Conservation (phyloP, 2,113 vertebrate species). For the Leptodactylus fuscus region DNA sequence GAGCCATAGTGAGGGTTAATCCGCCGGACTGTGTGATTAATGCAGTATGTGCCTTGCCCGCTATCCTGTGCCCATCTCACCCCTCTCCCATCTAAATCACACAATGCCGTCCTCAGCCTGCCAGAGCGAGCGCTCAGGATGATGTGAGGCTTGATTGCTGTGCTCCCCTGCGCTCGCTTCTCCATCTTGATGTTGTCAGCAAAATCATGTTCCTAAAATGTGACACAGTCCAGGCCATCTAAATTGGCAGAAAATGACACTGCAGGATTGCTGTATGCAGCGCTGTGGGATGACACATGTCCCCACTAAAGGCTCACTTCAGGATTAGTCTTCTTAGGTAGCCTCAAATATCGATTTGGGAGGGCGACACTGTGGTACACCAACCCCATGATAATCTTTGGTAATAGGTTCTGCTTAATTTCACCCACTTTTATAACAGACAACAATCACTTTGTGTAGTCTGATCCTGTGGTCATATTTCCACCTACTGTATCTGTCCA, state of each 20-base stretch:
- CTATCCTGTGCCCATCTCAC: neutral
- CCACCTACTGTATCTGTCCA: no score
- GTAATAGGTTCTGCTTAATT: neutral
- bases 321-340: neutral
- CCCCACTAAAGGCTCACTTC: neutral
- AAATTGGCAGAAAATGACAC: constrained; percentile 25
- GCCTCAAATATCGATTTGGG: neutral
- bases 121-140: neutral
- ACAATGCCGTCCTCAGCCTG: neutral
- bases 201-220: constrained; percentile 37
- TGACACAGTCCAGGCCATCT: constrained; percentile 22
- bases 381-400: neutral
- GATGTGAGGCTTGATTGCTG: constrained; percentile 22
- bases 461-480: no score
- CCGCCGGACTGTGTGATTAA: neutral
- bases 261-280: constrained; percentile 5
- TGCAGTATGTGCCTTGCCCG: neutral
- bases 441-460: neutral
- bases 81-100: neutral
- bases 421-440: neutral
- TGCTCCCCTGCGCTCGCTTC: neutral
- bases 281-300: neutral
- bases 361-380: neutral
- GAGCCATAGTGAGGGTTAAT: neutral
- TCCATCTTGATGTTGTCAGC: constrained; percentile 44